Evolutionary conservation across 2,888 invertebrate genomes (phyloP), one percentile per base, ranked within the genome.

Genomic region (Lepidochitona cinerea): DNA sequence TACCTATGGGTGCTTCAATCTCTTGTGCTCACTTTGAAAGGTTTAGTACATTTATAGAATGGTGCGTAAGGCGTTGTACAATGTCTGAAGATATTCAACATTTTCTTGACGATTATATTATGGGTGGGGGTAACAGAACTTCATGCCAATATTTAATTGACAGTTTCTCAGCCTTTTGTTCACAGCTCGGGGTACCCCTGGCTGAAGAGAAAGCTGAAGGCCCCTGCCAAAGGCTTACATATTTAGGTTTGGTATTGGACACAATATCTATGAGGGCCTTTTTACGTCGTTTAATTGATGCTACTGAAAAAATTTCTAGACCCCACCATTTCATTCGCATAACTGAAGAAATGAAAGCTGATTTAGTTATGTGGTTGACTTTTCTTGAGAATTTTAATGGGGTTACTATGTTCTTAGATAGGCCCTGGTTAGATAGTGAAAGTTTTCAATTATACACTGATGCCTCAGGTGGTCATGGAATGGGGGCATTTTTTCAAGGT

Each of bases 11-110:
- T 12, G 70, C 70, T 64, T 72, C 67, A 18, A 68, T 74, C 26
- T 41, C 54, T 35, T 70, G 71, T 74, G 41, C 32, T 23, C n/a
- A 35, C 9, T 73, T 68, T 70, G 37, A 73, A 33, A 68, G 32
- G 18, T 73, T 73, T 70, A 64, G 53, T 35, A 32, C 53, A n/a
- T 74, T 69, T 77, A 36, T 75, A 23, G 54, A 72, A 67, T 72
- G 66, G 18, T 36, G 37, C 18, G 37, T 5, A 2, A 37, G 9
- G 66, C 12, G 66, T 33, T 66, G 37, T 14, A n/a, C 29, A 66
- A 3, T 64, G 29, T 64, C 33, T 66, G 26, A 37, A 35, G 35
- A 18, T n/a, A 23, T 66, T 37, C 26, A 35, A n/a, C 18, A n/a
- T 66, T 9, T 23, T 18, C 41, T 7, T n/a, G n/a, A n/a, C n/a